A percentile compares a stretch with the other conserved stretches of the same genome.
Evolutionary conservation across 2,113 vertebrate species (phyloP).

Genomic region (Calyptomena viridis): DNA sequence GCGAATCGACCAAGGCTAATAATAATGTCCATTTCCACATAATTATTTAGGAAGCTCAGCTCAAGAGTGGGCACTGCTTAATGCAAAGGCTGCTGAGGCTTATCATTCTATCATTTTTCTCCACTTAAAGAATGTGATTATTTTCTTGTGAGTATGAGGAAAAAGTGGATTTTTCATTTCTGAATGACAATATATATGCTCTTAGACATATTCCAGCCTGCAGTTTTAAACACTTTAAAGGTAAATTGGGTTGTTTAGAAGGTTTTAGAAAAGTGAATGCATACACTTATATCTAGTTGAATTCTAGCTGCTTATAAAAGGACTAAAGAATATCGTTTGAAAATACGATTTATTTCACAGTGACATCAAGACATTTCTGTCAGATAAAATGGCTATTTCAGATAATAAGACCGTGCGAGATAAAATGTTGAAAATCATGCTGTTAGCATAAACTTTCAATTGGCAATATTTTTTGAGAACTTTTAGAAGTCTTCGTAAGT

Average conservation of each 20-base stretch:
- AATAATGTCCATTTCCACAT: rapidly evolving
- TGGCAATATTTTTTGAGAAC: background rate
- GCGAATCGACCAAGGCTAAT: background rate
- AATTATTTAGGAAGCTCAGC: background rate
- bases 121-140: background rate
- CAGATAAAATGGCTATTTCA: background rate
- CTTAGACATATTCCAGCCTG: background rate
- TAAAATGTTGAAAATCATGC: constrained; percentile 1
- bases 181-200: background rate
- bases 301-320: background rate
- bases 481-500: background rate
- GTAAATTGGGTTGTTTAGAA: background rate
- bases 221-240: background rate
- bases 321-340: background rate
- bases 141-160: background rate
- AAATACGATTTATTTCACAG: background rate
- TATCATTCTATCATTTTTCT: background rate
- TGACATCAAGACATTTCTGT: background rate
- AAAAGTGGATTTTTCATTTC: background rate
- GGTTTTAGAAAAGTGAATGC: background rate
- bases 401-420: background rate
- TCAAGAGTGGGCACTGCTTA: background rate
- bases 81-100: background rate
- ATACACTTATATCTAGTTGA: background rate
- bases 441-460: background rate